phyloP scores from a whole-genome alignment of 2,888 invertebrate genomes.

The Papilio protenor region DNA sequence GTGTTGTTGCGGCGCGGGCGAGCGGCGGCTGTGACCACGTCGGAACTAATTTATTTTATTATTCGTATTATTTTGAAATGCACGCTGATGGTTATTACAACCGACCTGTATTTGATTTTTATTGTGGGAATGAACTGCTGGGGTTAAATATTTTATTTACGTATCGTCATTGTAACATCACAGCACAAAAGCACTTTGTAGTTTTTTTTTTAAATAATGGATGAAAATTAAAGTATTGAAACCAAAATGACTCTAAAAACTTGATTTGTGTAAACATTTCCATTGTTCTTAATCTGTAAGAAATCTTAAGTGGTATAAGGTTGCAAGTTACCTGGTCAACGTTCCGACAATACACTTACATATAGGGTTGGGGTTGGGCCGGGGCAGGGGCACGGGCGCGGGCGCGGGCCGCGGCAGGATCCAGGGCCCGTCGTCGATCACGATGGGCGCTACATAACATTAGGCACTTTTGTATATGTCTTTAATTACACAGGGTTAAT shows the following conservation, averaged over 20 bases:
- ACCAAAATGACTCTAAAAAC: neutral
- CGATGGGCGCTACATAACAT: constrained; percentile 5
- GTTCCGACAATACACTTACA: neutral
- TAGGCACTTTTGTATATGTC: neutral
- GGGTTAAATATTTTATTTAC: neutral
- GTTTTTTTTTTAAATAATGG: neutral
- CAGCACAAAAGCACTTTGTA: neutral
- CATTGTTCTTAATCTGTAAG: neutral
- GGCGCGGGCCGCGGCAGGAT: constrained; percentile 18
- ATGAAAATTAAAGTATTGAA: neutral
- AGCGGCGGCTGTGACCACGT: neutral
- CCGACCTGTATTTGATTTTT: neutral
- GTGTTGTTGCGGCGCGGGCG: neutral
- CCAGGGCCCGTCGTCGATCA: constrained; percentile 25
- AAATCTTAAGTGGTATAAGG: neutral
- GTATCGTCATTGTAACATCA: neutral
- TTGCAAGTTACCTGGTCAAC: neutral
- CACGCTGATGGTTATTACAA: constrained; percentile 3
- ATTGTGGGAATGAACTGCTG: neutral
- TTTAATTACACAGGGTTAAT: neutral
- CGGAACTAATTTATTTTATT: constrained; percentile 16
- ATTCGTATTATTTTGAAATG: constrained; percentile 8
- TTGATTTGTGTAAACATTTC: neutral
- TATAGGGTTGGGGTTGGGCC: constrained; percentile 14
- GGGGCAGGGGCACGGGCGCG: neutral